Percentiles rank a stretch among this genome's conserved stretches.
Evolutionary conservation across 1,140 invertebrate species (phyloP).

Genomic region (Grapholita molesta): DNA sequence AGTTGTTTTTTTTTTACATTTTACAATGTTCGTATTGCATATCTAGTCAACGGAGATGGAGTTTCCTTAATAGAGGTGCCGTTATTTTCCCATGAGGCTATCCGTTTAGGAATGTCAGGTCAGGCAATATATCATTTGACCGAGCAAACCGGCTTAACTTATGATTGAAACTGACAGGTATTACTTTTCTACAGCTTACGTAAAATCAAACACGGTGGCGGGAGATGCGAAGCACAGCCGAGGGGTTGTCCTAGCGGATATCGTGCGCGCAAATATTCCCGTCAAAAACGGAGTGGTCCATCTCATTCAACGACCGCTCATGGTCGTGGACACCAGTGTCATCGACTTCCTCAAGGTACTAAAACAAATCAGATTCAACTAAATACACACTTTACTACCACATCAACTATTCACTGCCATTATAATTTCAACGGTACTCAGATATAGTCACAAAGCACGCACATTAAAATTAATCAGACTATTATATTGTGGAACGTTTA

Average conservation of each 20-base stretch:
- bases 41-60: background rate
- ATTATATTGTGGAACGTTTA: background rate
- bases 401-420: background rate
- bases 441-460: background rate
- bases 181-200: slow-evolving; percentile 83
- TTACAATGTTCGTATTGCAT: too few relatives aligned
- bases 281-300: slow-evolving; percentile 95
- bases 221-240: slow-evolving; percentile 86
- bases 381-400: background rate
- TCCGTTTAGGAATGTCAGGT: background rate
- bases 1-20: too few relatives aligned
- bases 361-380: background rate
- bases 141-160: background rate
- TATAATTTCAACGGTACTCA: background rate
- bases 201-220: slow-evolving; percentile 91
- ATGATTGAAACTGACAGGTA: slow-evolving; percentile 14
- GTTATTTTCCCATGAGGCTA: background rate
- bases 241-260: slow-evolving; percentile 91
- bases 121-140: background rate
- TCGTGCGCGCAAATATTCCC: slow-evolving; percentile 94
- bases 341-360: slow-evolving; percentile 90
- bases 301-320: slow-evolving; percentile 92
- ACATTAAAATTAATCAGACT: background rate
- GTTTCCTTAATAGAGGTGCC: background rate
- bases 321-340: slow-evolving; percentile 92